Conservation (phyloP, 2,888 invertebrate genomes). For the Drosophila affinis region DNA sequence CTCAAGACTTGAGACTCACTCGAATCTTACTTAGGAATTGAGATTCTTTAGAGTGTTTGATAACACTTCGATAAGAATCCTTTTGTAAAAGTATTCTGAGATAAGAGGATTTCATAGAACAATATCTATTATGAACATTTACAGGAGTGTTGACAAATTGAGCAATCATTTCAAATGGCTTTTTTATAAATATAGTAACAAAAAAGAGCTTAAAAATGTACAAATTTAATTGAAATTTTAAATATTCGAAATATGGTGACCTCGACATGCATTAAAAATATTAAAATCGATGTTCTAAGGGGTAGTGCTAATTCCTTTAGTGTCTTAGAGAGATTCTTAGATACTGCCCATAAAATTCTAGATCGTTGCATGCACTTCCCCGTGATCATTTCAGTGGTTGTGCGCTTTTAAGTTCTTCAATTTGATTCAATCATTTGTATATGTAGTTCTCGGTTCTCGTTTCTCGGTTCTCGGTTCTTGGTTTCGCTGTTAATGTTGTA, state of each 20-base stretch:
- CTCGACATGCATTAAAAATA: no score
- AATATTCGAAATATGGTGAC: no score
- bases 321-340: neutral
- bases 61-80: neutral
- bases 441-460: neutral
- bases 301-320: no score
- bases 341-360: neutral
- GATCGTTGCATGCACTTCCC: constrained; percentile 23
- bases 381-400: constrained; percentile 36
- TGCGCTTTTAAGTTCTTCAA: constrained; percentile 50
- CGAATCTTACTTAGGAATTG: neutral
- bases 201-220: neutral
- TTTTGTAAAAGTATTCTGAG: neutral
- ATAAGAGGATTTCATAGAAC: neutral
- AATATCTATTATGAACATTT: neutral
- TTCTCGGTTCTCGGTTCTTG: neutral
- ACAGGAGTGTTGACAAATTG: no score
- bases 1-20: neutral
- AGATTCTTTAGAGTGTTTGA: neutral
- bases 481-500: constrained; percentile 19
- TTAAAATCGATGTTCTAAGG: no score
- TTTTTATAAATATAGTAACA: neutral
- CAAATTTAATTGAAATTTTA: neutral
- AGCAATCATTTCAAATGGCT: no score
- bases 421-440: constrained; percentile 76